A percentile compares a stretch with the other conserved stretches of the same genome.
phyloP scores from a whole-genome alignment of 2,888 invertebrate genomes.

The Lycia hirtaria region DNA sequence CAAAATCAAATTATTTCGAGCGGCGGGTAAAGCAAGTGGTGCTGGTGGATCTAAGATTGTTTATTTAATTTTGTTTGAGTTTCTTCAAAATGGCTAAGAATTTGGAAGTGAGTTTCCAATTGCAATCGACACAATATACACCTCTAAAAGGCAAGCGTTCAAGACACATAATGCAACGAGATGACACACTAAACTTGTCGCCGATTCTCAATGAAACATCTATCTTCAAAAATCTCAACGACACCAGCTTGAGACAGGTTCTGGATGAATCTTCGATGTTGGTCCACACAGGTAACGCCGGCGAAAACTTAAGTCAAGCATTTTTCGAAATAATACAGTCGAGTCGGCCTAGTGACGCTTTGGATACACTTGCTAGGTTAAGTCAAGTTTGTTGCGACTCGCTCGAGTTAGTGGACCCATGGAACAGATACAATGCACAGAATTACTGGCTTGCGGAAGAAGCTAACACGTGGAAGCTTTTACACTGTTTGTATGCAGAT shows the following conservation, averaged over 20 bases:
- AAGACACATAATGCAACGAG: slow-evolving; percentile 66
- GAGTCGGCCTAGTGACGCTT: slow-evolving; percentile 79
- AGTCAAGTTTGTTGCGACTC: slow-evolving; percentile 87
- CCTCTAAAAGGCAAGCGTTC: slow-evolving; percentile 68
- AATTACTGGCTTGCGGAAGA: slow-evolving; percentile 91
- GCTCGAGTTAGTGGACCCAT: slow-evolving; percentile 80
- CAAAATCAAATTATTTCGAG: too few relatives aligned
- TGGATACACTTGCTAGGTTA: slow-evolving; percentile 87
- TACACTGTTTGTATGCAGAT: slow-evolving; percentile 93
- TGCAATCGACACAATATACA: slow-evolving; percentile 71
- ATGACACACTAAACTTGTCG: slow-evolving; percentile 76
- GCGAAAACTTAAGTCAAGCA: slow-evolving; percentile 71
- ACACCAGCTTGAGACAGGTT: slow-evolving; percentile 76
- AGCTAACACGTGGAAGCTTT: slow-evolving; percentile 94
- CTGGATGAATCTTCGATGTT: slow-evolving; percentile 76
- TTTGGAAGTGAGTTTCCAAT: slow-evolving; percentile 63
- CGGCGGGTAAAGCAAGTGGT: neutral
- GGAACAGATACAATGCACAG: slow-evolving; percentile 78
- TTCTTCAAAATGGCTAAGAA: slow-evolving; percentile 42
- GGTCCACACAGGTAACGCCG: slow-evolving; percentile 60
- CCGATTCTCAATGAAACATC: slow-evolving; percentile 80
- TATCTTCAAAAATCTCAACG: slow-evolving; percentile 76
- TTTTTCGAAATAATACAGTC: slow-evolving; percentile 80
- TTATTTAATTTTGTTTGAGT: neutral
- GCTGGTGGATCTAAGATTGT: too few relatives aligned